A percentile compares a stretch with the other conserved stretches of the same genome.
These are phyloP conservation scores for Eupithecia insigniata DNA, from an alignment of 2,888 invertebrate genomes.

Conservation along the genomic window DNA sequence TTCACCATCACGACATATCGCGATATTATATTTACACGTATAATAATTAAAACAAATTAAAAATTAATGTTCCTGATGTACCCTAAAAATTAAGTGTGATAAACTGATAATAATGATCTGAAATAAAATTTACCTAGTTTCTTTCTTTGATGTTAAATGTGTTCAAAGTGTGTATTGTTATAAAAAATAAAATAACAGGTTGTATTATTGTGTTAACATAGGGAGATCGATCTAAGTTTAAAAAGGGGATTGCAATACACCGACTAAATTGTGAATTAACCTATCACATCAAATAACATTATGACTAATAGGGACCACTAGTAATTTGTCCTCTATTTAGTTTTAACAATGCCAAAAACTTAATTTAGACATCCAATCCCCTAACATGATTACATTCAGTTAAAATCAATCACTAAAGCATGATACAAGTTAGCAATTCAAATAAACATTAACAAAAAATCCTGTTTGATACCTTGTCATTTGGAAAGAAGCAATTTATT, in stretches of 20 bases:
- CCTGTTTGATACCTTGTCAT: constrained; percentile 74
- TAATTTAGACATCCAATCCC: constrained; percentile 70
- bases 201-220: constrained; percentile 27
- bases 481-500: constrained; percentile 65
- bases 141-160: neutral
- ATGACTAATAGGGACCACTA: constrained; percentile 73
- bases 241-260: constrained; percentile 71
- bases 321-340: constrained; percentile 69
- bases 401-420: constrained; percentile 49
- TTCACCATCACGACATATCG: constrained; percentile 84
- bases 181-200: neutral
- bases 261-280: constrained; percentile 70
- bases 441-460: constrained; percentile 59
- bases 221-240: constrained; percentile 72
- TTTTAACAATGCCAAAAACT: constrained; percentile 74
- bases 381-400: constrained; percentile 61
- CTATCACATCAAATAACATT: constrained; percentile 79
- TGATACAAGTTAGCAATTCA: constrained; percentile 48
- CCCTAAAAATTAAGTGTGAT: constrained; percentile 41
- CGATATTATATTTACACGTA: constrained; percentile 72
- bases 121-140: neutral
- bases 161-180: neutral
- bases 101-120: neutral
- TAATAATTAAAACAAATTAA: constrained; percentile 62
- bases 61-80: constrained; percentile 60